Base-by-base conservation (phyloP, 2,797 vertebrate genomes). In the Micrastur ruficollis region DNA sequence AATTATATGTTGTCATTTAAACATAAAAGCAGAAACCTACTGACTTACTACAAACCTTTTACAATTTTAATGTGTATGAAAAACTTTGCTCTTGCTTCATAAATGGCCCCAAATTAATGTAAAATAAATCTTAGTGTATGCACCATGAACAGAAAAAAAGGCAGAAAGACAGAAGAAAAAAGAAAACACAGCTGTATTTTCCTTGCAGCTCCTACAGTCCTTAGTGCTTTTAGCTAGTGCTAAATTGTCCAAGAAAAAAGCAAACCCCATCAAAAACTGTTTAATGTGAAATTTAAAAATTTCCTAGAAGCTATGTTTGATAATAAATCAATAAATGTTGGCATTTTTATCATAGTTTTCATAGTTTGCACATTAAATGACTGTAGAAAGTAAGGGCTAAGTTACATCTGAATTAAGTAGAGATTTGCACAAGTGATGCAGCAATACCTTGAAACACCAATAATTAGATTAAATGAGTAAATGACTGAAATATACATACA, bases 1-100 rank as follows among this genome's bases (percentile, higher is more conserved):
- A 96, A 97, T 96, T 93, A 93, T 89, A 93, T 70, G 90, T 90
- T 97, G 92, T 88, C 89, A 94, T 96, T 98, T 97, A 97, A 97
- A 96, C 89, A 90, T 91, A 94, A 95, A 89, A 96, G 88, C 79
- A 90, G 71, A 97, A 97, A 96, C 49, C 21, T 75, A 55, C 38
- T 91, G 74, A 81, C 56, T 95, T 76, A 63, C 14, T 81, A 55
- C 8, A 92, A 88, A 86, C 79, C 44, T 65, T 95, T 93, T 95
- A 97, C 95, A 97, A 95, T 73, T 90, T 97, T 97, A 96, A 95
- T 96, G 44, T 15, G 15, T 90, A 90, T 58, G 63, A 92, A 95
- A 92, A 97, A 76, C 40, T 95, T 97, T 88, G 86, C 79, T 97
- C 74, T 95, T 83, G 46, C 63, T 96, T 93, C 87, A 95, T 98